These are phyloP conservation scores for Lichenostomus cassidix DNA, from an alignment of 2,113 vertebrate species.

Conservation along the genomic window DNA sequence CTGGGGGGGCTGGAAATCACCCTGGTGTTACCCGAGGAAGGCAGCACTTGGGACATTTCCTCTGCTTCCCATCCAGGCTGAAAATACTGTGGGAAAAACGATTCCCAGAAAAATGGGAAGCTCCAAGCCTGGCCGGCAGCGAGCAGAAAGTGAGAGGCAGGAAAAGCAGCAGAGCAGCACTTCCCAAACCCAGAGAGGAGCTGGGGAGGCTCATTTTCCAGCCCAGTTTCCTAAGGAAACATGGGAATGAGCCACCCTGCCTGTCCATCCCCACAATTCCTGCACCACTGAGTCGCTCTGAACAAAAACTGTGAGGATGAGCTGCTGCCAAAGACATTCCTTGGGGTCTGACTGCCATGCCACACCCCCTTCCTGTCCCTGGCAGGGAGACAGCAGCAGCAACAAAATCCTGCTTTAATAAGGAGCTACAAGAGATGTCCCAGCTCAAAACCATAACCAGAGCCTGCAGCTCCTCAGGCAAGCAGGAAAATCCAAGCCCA, in stretches of 20 bases:
- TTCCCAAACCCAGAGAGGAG: background rate
- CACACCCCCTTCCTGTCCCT: background rate
- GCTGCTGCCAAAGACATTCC: accelerated
- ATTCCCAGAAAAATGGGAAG: background rate
- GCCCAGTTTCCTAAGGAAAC: background rate
- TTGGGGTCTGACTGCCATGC: accelerated
- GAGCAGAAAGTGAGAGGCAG: background rate
- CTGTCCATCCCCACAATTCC: background rate
- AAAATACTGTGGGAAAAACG: background rate
- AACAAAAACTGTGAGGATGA: background rate
- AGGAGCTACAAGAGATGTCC: background rate
- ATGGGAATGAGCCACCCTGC: accelerated
- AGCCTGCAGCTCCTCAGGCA: background rate
- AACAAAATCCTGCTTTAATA: accelerated
- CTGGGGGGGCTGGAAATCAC: background rate
- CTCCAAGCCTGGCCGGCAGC: background rate
- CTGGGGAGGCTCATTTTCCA: background rate
- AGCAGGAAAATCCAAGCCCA: background rate
- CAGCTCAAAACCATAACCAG: background rate
- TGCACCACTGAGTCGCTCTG: background rate
- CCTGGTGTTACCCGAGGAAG: background rate
- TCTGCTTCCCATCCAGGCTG: background rate
- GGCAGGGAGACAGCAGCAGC: background rate
- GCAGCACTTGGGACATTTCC: background rate
- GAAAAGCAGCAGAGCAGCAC: background rate